Evolutionary conservation across 2,797 vertebrate species (phyloP), one percentile per base, ranked within the genome.

Genomic region (Lemur catta): DNA sequence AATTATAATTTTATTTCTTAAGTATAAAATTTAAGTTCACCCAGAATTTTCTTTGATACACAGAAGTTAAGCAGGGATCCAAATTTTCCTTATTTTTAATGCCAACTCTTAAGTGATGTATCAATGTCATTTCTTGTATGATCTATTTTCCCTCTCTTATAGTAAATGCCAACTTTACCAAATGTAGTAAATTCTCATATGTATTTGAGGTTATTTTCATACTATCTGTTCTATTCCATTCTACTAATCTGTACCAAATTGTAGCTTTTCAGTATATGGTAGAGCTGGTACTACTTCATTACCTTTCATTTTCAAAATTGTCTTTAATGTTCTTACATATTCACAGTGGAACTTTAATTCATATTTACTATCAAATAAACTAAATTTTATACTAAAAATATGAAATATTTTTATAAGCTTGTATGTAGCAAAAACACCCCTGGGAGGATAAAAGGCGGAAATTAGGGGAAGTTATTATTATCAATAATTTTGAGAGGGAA

Each of bases 331-430:
- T 86, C 26, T 92, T 82, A n/a, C 8, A 79, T 79, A 11, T 65
- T 75, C 80, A 92, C 2, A 79, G 55, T 24, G 72, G 11, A 92
- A 79, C 41, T 89, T 81, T 90, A 96, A 82, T 74, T 82, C 63
- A 78, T 4, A 94, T 82, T 92, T 84, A 43, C 74, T 72, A 86
- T 48, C 71, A 88, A 95, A 78, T 74, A 65, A 94, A 14, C 41
- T 69, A 91, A 91, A 67, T 50, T 91, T 91, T 63, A 65, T 61
- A 35, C 78, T 87, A 87, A 91, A 94, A 95, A 93, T 72, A 88
- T 48, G 8, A 91, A 91, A 67, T 52, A 87, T 1, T 72, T 87
- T 52, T 33, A 65, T 82, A 93, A 90, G 55, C 22, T 55, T 95
- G 1, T 67, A 89, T 81, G 10, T 59, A 92, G 55, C 13, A 95